Base-by-base conservation (phyloP, 2,797 vertebrate species). In the Acipenser transmontanus region DNA sequence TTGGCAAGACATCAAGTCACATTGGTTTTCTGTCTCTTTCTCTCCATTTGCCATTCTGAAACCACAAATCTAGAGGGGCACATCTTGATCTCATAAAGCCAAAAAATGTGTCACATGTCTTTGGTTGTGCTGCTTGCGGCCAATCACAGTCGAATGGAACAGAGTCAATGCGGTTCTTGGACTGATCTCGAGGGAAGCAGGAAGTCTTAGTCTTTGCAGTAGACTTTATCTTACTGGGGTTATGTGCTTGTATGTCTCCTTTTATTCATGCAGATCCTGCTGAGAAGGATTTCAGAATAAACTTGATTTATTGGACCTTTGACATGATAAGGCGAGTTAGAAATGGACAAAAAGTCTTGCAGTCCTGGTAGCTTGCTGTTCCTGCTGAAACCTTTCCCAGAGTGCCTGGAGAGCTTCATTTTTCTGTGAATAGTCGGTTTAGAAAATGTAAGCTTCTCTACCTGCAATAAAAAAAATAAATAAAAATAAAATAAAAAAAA, bases 241-340 rank as follows among this genome's bases (percentile, higher is more conserved):
- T 81, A 77, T 6, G 68, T 65, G 61, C 75, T 77, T 77, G 54
- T 64, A 62, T 72, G 72, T 17, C 72, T 70, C 50, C 65, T 74
- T 72, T 56, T 73, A 59, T 61, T 76, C 7, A 76, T 76, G 81
- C 95, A 99, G 71, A 99, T 84, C 77, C 94, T 93, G 84, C 93
- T 96, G 75, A 99, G 88, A 75, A 99, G 89, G 82, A 99, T 96
- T 88, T 98, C 93, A 11, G 96, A 96, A 85, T 92, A 99, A 69
- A 96, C 93, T 79, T 92, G 90, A 86, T 98, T 98, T 69, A 99
- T 88, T 62, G 93, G 84, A 72, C 96, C 97, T 77, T 74, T 91
- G 73, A 99, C 91, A 1, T 93, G 94, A 87, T 94, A 98, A 0
- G 87, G 85, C 2, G 88, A 89, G 6, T 77, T 86, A 71, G 85